Conservation (phyloP, 2,888 invertebrate genomes). For the Marasmarcha lunaedactyla region DNA sequence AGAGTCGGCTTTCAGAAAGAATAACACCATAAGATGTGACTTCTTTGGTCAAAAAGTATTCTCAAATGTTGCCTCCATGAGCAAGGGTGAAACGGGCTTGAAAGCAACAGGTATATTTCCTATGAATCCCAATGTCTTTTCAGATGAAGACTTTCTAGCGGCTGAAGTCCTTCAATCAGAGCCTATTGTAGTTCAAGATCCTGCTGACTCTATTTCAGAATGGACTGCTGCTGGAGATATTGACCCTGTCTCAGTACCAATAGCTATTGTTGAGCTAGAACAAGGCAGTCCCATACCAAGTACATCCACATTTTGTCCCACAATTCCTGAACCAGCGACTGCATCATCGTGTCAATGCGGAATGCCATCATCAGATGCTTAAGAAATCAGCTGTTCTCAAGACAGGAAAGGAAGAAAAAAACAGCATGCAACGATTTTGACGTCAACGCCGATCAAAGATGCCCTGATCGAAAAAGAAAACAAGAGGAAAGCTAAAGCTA, state of each 20-base stretch:
- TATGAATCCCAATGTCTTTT: conserved; percentile 19
- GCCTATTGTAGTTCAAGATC: conserved; percentile 7
- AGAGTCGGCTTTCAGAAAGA: conserved; percentile 17
- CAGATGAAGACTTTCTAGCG: conserved; percentile 21
- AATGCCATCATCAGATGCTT: not conserved
- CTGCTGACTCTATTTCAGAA: conserved; percentile 1
- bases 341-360: conserved; percentile 1
- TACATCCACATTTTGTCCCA: conserved; percentile 9
- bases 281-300: conserved; percentile 10
- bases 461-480: conserved; percentile 15
- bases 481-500: conserved; percentile 14
- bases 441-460: conserved; percentile 16
- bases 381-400: conserved; percentile 9
- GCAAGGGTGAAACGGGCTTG: conserved; percentile 27
- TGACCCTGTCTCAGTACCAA: conserved; percentile 6
- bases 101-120: conserved; percentile 25
- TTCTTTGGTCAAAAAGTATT: conserved; percentile 14
- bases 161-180: conserved; percentile 9
- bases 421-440: conserved; percentile 17
- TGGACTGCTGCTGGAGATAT: conserved; percentile 6
- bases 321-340: conserved; percentile 2
- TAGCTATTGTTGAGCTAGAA: conserved; percentile 10
- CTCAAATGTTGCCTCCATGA: conserved; percentile 16
- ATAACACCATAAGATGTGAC: conserved; percentile 26
- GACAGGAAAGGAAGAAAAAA: conserved; percentile 14